Base-by-base conservation (phyloP, 2,888 invertebrate species). In the Litoditis marina region DNA sequence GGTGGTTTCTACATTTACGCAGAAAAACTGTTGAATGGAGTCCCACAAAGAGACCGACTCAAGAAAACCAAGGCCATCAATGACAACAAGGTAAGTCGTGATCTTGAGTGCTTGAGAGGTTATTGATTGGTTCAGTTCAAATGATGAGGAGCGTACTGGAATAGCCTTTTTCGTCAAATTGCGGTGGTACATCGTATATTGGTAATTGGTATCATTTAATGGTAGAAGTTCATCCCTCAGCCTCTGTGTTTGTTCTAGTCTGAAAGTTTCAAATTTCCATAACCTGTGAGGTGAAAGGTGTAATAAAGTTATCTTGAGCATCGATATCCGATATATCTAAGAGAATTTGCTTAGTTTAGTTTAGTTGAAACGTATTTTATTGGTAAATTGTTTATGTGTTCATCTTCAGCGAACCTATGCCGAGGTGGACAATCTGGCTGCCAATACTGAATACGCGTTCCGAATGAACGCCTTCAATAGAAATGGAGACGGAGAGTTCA, bases 401-500 rank as follows among this genome's bases (percentile, higher is more conserved):
- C 34, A 2, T 27, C 66, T 81, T 44, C 62, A 80, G 78, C 75
- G 73, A 56, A 61, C 74, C 46, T 68, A 77, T 53, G 71, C 76
- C 13, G 66, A 74, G 22, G 53, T 83, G 56, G 90, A 90, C 16
- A 91, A 91, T 16, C 87, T 98, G 49, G 92, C 94, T 84, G 94
- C 98, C 3, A 94, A 96, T 83, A 94, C 96, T 0, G 89, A 89
- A 78, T 98, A 98, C 85, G 89, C 89, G 59, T 90, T 94, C 63
- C 82, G 84, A 65, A 93, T 96, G 63, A 94, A 94, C 0, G 98
- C 95, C 0, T 87, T 95, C 66, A 98, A 96, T 3, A 88, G 94
- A 69, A 93, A 93, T 84, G 98, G 98, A 47, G 96, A 98, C 84
- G 98, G 98, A 25, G 91, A 92, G 84, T 88, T 94, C 71, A 94